Evolutionary conservation across 2,888 invertebrate genomes (phyloP).

Genomic region (Sinohyriopsis cumingii): DNA sequence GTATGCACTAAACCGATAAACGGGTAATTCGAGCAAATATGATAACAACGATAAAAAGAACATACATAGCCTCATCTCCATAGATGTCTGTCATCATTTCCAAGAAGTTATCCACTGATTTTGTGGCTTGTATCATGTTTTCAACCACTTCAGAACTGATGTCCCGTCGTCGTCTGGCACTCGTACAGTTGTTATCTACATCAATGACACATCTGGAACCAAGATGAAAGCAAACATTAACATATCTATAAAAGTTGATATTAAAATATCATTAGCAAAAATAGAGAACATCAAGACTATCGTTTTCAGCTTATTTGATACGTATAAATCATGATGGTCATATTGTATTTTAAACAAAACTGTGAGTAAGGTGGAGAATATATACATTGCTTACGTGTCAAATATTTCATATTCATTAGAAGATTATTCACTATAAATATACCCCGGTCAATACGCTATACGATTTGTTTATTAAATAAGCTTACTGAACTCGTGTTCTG

Average conservation of each 20-base stretch:
- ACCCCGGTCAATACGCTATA: fast-evolving
- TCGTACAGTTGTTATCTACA: constrained; percentile 12
- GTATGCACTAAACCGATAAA: neutral
- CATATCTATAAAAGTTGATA: neutral
- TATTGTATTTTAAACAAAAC: too few relatives aligned
- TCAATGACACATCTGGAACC: constrained; percentile 20
- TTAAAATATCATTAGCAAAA: too few relatives aligned
- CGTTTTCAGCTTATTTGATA: too few relatives aligned
- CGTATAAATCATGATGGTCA: too few relatives aligned
- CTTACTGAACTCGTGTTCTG: too few relatives aligned
- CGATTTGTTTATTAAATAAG: too few relatives aligned
- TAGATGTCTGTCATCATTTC: constrained; percentile 25
- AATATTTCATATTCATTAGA: too few relatives aligned
- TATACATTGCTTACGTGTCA: too few relatives aligned
- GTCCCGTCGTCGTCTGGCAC: constrained; percentile 15
- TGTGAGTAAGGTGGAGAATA: too few relatives aligned
- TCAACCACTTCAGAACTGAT: constrained; percentile 24
- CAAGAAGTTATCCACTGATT: constrained; percentile 29
- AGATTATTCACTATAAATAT: too few relatives aligned
- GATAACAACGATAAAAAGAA: neutral
- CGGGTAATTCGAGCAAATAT: neutral
- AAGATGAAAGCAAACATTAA: neutral
- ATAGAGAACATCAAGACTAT: too few relatives aligned
- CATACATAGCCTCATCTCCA: constrained; percentile 34
- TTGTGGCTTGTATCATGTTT: constrained; percentile 18